These are phyloP conservation scores for Lycaena phlaeas DNA, from an alignment of 2,888 invertebrate genomes.

Conservation along the genomic window DNA sequence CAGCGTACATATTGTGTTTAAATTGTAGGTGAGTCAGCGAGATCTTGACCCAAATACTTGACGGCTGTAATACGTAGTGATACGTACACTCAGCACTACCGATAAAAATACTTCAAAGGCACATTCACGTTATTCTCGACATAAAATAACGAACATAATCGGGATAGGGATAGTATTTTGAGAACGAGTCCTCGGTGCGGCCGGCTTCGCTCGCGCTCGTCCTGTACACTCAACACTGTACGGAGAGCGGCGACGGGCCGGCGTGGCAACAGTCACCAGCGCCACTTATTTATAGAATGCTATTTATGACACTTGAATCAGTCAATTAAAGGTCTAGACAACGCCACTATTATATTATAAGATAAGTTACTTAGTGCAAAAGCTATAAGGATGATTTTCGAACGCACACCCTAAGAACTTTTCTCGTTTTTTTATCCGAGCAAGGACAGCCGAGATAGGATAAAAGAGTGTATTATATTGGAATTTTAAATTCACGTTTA, in stretches of 20 bases:
- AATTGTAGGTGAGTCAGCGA: background rate
- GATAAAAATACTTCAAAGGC: constrained; percentile 1
- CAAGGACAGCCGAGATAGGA: too few species aligned
- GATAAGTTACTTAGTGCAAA: constrained; percentile 8
- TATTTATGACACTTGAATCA: constrained; percentile 46
- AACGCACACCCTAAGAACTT: background rate
- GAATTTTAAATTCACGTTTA: too few species aligned
- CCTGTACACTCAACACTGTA: too few species aligned
- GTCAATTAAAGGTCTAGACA: constrained; percentile 48
- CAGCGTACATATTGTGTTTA: too few species aligned
- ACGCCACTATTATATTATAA: constrained; percentile 6
- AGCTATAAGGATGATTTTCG: background rate
- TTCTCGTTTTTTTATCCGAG: too few species aligned
- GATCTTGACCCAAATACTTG: constrained; percentile 1
- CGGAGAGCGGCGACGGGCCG: too few species aligned
- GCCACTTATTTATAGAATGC: constrained; percentile 33
- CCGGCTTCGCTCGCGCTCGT: too few species aligned
- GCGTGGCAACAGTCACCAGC: constrained; percentile 39
- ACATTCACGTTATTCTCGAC: background rate
- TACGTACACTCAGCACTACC: too few species aligned
- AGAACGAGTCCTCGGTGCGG: too few species aligned
- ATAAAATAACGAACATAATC: background rate
- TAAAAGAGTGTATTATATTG: too few species aligned
- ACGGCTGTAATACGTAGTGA: background rate
- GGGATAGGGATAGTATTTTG: constrained; percentile 1